Evolutionary conservation across 2,888 invertebrate species (phyloP).

Genomic region (Kryphioiulus occultus): DNA sequence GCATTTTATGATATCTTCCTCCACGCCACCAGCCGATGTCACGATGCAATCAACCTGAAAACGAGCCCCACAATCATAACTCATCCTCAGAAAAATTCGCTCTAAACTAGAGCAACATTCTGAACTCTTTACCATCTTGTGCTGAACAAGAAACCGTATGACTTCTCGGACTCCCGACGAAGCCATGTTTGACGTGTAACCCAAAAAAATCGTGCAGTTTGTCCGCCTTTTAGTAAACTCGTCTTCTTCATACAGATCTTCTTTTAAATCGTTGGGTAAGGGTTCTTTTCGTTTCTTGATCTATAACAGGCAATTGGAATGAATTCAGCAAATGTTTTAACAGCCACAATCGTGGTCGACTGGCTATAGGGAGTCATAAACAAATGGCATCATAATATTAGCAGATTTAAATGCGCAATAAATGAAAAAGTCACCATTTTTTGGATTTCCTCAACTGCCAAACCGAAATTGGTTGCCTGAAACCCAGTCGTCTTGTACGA

Average conservation of each 20-base stretch:
- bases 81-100: not conserved
- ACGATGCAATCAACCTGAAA: slow-evolving; percentile 90
- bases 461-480: slow-evolving; percentile 94
- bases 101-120: not conserved
- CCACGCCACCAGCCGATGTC: slow-evolving; percentile 96
- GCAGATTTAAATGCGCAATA: not conserved
- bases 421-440: slow-evolving; percentile 73
- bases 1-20: slow-evolving; percentile 99
- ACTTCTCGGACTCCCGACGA: slow-evolving; percentile 94
- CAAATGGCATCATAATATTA: too few species aligned
- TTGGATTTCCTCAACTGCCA: slow-evolving; percentile 88
- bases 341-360: not conserved
- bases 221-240: slow-evolving; percentile 77
- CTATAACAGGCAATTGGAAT: slow-evolving; percentile 60
- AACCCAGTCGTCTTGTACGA: slow-evolving; percentile 88
- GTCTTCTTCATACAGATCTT: slow-evolving; percentile 77
- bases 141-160: slow-evolving; percentile 83
- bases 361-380: too few species aligned
- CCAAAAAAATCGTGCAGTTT: slow-evolving; percentile 93
- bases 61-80: slow-evolving; percentile 45
- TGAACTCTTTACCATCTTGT: slow-evolving; percentile 72
- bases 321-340: not conserved
- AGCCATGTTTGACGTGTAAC: slow-evolving; percentile 96
- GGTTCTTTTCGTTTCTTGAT: slow-evolving; percentile 75
- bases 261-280: slow-evolving; percentile 69